Conservation (phyloP, 2,797 vertebrate genomes). For the Taeniopygia guttata region DNA sequence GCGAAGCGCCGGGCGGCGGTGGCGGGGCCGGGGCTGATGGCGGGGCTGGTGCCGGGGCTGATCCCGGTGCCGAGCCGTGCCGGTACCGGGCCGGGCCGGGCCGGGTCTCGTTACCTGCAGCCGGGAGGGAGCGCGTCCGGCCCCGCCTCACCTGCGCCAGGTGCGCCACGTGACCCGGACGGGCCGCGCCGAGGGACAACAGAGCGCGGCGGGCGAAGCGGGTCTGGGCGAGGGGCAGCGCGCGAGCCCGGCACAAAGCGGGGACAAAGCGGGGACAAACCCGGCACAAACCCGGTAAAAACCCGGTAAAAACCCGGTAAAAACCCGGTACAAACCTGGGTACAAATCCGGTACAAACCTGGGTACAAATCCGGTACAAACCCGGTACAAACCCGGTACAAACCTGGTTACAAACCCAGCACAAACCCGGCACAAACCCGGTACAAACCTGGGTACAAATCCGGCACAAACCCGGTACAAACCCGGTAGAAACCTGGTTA, state of each 20-base stretch:
- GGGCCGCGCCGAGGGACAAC: conserved; percentile 67
- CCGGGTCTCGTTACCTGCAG: conserved; percentile 68
- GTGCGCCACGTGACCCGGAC: conserved; percentile 68
- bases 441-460: background rate
- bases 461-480: no score
- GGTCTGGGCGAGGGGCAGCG: background rate
- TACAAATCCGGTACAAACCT: no score
- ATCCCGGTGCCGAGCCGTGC: no score
- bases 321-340: no score
- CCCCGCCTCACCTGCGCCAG: conserved; percentile 74
- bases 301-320: background rate
- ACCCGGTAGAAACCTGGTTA: no score
- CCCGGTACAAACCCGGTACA: no score
- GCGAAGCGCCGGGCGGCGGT: no score
- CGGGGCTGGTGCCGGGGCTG: no score
- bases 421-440: background rate
- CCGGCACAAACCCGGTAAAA: background rate
- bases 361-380: no score
- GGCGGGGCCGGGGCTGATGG: background rate
- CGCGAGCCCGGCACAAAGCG: no score
- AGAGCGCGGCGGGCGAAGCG: conserved; percentile 36
- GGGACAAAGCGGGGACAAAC: no score
- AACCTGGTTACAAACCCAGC: background rate
- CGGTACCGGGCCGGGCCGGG: background rate
- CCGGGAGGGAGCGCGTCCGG: conserved; percentile 59